Percentiles rank a stretch among this genome's conserved stretches.
phyloP scores from a whole-genome alignment of 2,888 invertebrate genomes.

The Parnassius glacialis region DNA sequence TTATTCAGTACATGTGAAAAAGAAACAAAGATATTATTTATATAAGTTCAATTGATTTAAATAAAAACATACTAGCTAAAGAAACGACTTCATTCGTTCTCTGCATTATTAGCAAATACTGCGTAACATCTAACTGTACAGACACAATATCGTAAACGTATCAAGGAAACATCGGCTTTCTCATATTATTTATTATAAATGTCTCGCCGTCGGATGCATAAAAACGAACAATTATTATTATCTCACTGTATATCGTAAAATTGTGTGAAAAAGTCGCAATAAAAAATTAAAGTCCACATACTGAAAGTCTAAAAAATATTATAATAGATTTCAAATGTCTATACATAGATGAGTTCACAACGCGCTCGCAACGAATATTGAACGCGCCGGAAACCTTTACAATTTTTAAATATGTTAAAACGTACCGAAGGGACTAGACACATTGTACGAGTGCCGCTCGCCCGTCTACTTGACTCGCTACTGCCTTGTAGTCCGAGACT shows the following conservation, averaged over 20 bases:
- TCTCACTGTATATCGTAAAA: constrained; percentile 70
- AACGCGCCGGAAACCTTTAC: constrained; percentile 58
- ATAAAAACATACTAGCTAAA: constrained; percentile 74
- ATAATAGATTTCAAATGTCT: constrained; percentile 79
- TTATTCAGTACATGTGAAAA: constrained; percentile 62
- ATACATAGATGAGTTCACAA: constrained; percentile 77
- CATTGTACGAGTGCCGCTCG: constrained; percentile 39
- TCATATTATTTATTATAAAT: constrained; percentile 66
- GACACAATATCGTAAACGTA: constrained; percentile 55
- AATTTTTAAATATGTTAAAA: constrained; percentile 63
- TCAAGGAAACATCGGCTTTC: constrained; percentile 60
- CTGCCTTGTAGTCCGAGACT: constrained; percentile 12
- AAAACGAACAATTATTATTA: constrained; percentile 68
- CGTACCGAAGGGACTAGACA: constrained; percentile 55
- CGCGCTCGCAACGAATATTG: constrained; percentile 63
- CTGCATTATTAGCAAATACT: constrained; percentile 68
- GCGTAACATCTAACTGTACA: constrained; percentile 77
- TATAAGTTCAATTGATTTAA: constrained; percentile 75
- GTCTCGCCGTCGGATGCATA: constrained; percentile 67
- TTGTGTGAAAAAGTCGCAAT: constrained; percentile 74
- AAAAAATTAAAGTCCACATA: constrained; percentile 78
- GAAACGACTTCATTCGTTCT: constrained; percentile 65
- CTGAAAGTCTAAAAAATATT: constrained; percentile 79
- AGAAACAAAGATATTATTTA: constrained; percentile 68
- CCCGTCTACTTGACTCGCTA: constrained; percentile 32